Evolutionary conservation across 2,113 vertebrate genomes (phyloP).

Genomic region (Odocoileus virginianus): DNA sequence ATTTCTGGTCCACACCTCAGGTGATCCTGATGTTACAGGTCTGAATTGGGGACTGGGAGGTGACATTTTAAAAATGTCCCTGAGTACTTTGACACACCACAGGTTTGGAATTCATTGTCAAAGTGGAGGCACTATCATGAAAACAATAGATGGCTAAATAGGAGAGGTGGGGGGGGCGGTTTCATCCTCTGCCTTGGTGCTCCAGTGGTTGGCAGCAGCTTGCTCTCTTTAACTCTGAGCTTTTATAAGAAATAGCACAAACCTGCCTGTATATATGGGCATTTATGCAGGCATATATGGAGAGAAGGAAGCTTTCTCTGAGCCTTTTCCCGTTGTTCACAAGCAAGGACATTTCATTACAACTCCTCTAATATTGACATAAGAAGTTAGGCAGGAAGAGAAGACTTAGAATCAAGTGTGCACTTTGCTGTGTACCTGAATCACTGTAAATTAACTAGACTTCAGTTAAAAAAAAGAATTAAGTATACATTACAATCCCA

Average conservation of each 20-base stretch:
- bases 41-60: neutral
- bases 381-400: neutral
- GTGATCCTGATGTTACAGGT: neutral
- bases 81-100: accelerated
- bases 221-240: neutral
- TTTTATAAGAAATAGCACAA: neutral
- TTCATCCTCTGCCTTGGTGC: neutral
- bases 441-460: neutral
- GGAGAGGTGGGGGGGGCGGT: neutral
- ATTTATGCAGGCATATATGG: neutral
- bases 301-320: neutral
- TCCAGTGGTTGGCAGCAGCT: neutral
- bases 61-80: neutral
- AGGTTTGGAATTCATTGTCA: neutral
- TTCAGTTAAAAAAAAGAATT: neutral
- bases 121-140: neutral
- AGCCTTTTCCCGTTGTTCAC: neutral
- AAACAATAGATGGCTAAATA: neutral
- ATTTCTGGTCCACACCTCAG: neutral
- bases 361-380: neutral
- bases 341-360: neutral
- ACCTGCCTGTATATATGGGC: neutral
- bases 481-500: neutral
- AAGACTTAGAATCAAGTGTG: neutral
- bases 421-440: neutral